A percentile compares a stretch with the other conserved stretches of the same genome.
Evolutionary conservation across 1,140 invertebrate genomes (phyloP).

Genomic region (Aethina tumida): DNA sequence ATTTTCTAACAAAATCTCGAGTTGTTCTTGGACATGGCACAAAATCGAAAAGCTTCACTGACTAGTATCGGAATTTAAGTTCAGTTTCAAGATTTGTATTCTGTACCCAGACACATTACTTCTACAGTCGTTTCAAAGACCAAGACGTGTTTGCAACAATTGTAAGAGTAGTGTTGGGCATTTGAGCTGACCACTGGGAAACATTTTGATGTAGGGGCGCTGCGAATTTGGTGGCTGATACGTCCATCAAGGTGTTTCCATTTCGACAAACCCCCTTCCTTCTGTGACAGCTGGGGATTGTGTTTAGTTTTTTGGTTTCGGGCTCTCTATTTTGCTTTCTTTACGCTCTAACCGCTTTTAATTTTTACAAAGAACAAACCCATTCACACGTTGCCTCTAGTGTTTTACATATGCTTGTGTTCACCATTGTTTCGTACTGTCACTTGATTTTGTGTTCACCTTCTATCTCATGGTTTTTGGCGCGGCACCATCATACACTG

Average conservation of each 20-base stretch:
- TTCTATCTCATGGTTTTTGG: slow-evolving; percentile 18
- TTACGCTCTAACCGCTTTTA: slow-evolving; percentile 23
- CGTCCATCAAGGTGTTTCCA: slow-evolving; percentile 44
- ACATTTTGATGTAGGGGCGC: slow-evolving; percentile 39
- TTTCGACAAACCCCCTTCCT: slow-evolving; percentile 22
- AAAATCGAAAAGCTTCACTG: too few species aligned
- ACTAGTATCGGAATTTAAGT: too few species aligned
- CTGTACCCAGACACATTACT: too few species aligned
- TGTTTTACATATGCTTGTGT: slow-evolving; percentile 22
- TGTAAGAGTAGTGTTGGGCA: too few species aligned
- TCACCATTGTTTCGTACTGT: slow-evolving; percentile 20
- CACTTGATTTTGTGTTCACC: slow-evolving; percentile 28
- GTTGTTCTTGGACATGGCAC: too few species aligned
- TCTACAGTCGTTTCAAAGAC: too few species aligned
- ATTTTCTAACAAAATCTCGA: too few species aligned
- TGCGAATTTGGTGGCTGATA: slow-evolving; percentile 32
- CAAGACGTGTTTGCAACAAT: too few species aligned
- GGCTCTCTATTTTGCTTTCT: slow-evolving; percentile 28
- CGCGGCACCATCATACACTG: slow-evolving; percentile 11
- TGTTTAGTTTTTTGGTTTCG: slow-evolving; percentile 30
- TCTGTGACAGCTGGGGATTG: slow-evolving; percentile 29
- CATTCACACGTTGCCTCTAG: too few species aligned
- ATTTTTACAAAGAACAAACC: too few species aligned
- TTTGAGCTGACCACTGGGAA: too few species aligned
- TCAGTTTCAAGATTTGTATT: too few species aligned